Conservation (phyloP, 92 coral and sea anemone species). For the Porites lobata region DNA sequence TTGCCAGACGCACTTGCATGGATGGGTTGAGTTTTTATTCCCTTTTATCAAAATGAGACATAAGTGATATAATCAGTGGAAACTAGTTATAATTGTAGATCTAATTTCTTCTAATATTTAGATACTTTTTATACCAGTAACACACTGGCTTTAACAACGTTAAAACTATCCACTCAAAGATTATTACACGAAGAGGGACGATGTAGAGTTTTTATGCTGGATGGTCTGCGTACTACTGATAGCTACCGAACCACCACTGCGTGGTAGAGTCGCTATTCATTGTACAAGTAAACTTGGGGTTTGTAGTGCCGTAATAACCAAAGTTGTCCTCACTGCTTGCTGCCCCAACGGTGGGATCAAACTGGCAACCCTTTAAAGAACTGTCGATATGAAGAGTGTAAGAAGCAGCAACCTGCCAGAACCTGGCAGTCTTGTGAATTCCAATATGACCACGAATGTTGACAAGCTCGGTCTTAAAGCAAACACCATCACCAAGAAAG, state of each 20-base stretch:
- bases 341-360: constrained; percentile 53
- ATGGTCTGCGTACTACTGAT: constrained; percentile 4
- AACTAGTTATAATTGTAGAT: no score
- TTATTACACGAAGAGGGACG: no score
- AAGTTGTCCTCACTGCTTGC: constrained; percentile 73
- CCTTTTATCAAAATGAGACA: no score
- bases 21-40: no score
- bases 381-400: constrained; percentile 60
- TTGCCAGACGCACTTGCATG: no score
- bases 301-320: constrained; percentile 43
- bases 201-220: not conserved
- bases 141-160: no score
- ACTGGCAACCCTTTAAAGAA: constrained; percentile 54
- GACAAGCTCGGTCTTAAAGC: constrained; percentile 71
- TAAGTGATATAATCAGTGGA: no score
- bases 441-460: constrained; percentile 76
- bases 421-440: constrained; percentile 45
- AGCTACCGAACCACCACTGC: constrained; percentile 87
- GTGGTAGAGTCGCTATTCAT: constrained; percentile 65
- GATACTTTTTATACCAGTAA: no score
- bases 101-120: no score
- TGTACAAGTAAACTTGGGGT: constrained; percentile 77
- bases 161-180: no score
- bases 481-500: constrained; percentile 37
- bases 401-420: constrained; percentile 50